Base-by-base conservation (phyloP, 2,797 vertebrate species). In the Amniataba percoides region DNA sequence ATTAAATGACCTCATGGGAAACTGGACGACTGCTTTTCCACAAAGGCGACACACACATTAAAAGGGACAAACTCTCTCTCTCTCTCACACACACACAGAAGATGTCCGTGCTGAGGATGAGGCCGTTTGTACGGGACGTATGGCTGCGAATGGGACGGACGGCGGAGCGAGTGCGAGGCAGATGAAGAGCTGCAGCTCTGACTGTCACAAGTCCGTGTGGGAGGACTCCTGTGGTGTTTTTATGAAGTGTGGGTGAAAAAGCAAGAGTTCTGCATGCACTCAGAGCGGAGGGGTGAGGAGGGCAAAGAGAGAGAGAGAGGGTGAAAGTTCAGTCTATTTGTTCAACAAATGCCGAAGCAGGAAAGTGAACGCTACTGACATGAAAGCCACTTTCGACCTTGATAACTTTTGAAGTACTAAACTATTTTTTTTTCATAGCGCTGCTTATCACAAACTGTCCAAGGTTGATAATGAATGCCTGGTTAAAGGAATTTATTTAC, bases 171-270 rank as follows among this genome's bases (percentile, higher is more conserved):
- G 55, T 5, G 52, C 48, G 11, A 68, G 27, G 51, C 34, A 51
- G 78, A 74, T 56, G 62, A 61, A 60, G 59, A 82, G 57, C 42
- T 59, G 57, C 48, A 65, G 57, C 72, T 83, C 75, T 39, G 80
- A 66, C 48, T 51, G 74, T 78, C 48, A 31, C 56, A 46, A 63
- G 53, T 23, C 27, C 21, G 60, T 56, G 68, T 66, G 48, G 76
- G 65, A 79, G 56, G 77, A 73, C 53, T 77, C 77, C 64, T 67
- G 83, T 46, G 57, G 73, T 45, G 83, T 64, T 85, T 86, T 85
- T 70, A 81, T 83, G 68, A 78, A 83, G 84, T 76, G 78, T 57
- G 76, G 74, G 67, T 65, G 77, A 79, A 61, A 88, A 80, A 79
- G 67, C 46, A 53, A 74, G 16, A 14, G 34, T 46, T 66, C 19